phyloP scores from a whole-genome alignment of 2,888 invertebrate species.

The Myathropa florea region DNA sequence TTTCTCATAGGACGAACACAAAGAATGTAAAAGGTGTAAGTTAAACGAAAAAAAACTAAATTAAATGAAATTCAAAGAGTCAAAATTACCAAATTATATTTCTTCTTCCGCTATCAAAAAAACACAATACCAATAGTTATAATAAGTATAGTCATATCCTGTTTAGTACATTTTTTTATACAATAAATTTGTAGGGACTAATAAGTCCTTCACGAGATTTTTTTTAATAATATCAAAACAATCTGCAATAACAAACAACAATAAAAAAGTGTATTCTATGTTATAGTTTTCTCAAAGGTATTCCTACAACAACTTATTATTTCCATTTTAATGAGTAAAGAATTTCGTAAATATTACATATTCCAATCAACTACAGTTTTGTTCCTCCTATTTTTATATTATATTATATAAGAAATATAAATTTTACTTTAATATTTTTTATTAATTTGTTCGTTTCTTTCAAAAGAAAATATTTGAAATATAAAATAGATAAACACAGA shows the following conservation, averaged over 20 bases:
- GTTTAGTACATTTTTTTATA: background rate
- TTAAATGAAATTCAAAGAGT: conserved; percentile 74
- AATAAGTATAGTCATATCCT: conserved; percentile 38
- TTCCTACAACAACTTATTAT: too few relatives aligned
- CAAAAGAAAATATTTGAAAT: conserved; percentile 18
- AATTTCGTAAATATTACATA: conserved; percentile 2
- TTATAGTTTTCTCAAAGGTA: conserved; percentile 72
- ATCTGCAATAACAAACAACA: conserved; percentile 68
- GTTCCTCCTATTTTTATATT: too few relatives aligned
- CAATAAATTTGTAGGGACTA: background rate
- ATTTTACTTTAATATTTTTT: background rate
- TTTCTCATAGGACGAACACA: conserved; percentile 81
- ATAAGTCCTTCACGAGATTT: background rate
- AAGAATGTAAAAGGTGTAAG: conserved; percentile 55
- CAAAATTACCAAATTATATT: conserved; percentile 70
- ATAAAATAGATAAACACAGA: conserved; percentile 68
- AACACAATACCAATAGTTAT: conserved; percentile 35
- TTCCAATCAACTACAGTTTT: too few relatives aligned
- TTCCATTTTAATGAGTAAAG: conserved; percentile 21
- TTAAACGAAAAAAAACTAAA: conserved; percentile 47
- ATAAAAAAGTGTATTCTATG: conserved; percentile 77
- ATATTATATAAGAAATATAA: background rate
- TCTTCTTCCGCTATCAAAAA: conserved; percentile 34
- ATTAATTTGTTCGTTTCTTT: conserved; percentile 36
- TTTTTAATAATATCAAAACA: conserved; percentile 33